These are phyloP conservation scores for Bombus confusus DNA, from an alignment of 1,140 invertebrate genomes.

Conservation along the genomic window DNA sequence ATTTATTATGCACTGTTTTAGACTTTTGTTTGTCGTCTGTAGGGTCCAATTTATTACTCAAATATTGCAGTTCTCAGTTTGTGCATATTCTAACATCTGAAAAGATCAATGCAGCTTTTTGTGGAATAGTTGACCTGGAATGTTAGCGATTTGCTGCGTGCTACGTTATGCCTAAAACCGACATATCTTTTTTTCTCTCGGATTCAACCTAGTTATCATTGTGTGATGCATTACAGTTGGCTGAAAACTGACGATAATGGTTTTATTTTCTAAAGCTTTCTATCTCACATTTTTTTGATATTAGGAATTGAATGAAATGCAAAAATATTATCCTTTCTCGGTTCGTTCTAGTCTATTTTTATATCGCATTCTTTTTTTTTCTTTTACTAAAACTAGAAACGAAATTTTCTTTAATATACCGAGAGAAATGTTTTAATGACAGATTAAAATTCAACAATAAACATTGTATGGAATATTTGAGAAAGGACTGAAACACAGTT, in stretches of 20 bases:
- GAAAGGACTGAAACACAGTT: no score
- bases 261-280: not conserved
- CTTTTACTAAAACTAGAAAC: not conserved
- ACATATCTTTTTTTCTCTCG: not conserved
- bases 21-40: no score
- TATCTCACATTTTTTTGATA: not conserved
- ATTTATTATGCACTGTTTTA: not conserved
- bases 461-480: no score
- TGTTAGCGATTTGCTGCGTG: not conserved
- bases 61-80: no score
- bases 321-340: not conserved
- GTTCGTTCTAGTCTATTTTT: not conserved
- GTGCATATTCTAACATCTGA: not conserved
- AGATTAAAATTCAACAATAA: no score
- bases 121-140: not conserved
- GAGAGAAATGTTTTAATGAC: not conserved
- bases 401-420: not conserved
- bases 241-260: not conserved
- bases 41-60: no score
- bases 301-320: not conserved
- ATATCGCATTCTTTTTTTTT: not conserved
- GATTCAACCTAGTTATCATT: not conserved
- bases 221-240: no score
- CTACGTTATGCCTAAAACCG: not conserved
- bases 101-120: not conserved